Evolutionary conservation across 2,113 vertebrate species (phyloP), one percentile per base, ranked within the genome.

Genomic region (Coreoperca whiteheadi): DNA sequence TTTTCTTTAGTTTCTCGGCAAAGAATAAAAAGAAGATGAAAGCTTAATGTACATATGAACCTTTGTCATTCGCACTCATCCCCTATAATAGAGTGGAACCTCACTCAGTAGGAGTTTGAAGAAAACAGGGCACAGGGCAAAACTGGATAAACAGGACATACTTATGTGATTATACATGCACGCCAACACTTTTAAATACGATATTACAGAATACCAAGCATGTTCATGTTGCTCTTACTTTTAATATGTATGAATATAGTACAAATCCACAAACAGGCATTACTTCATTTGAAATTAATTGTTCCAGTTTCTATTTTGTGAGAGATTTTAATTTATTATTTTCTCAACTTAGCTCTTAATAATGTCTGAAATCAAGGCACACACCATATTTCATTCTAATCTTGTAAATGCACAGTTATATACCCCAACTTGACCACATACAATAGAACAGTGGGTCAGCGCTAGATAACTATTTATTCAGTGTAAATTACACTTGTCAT

Each of bases 1-100:
- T 90, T 79, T 80, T 51, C 77, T 50, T 71, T n/a, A 15, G 51
- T 88, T 82, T 88, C 46, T 70, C 50, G 0, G 6, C 14, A 59
- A 77, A 23, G 69, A 67, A 64, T 39, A 51, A 61, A 34, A 87
- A 23, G 9, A 61, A 48, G 10, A 32, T 21, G 69, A 61, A 57
- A 82, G 34, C 30, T 50, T 59, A 81, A 50, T 75, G 54, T 66
- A 9, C 11, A 46, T 23, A 56, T 34, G 32, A 4, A 8, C 14
- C 34, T 71, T 50, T 41, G 64, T 61, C 53, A 65, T 20, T 59
- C 2, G 3, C 12, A 50, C 39, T 78, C 53, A 23, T 43, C 68
- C 18, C 6, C 25, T 25, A 50, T n/a, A 41, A 25, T 20, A 8
- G 16, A 60, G 10, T 25, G 23, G 16, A 14, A 10, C 23, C 5